These are phyloP conservation scores for Anthopleura xanthogrammica DNA, from an alignment of 92 coral and sea anemone genomes.

Conservation along the genomic window DNA sequence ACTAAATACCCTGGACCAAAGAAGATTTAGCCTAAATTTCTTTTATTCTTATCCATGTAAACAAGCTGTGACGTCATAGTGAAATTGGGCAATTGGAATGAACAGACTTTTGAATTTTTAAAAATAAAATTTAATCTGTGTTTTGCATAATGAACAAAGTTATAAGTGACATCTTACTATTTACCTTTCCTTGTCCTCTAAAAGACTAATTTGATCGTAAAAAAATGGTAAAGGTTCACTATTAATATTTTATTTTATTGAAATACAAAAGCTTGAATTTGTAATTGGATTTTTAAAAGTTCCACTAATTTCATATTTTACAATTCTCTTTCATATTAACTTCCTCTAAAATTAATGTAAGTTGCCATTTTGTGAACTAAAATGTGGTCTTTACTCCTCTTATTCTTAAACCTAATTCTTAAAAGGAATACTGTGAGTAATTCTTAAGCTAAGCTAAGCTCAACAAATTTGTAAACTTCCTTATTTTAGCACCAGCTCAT, in stretches of 20 bases:
- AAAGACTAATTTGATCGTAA: background rate
- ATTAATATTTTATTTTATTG: background rate
- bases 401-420: background rate
- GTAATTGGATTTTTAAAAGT: background rate
- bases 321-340: background rate
- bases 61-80: no score
- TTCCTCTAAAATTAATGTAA: background rate
- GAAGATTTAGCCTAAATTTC: no score
- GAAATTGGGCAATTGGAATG: no score
- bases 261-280: background rate
- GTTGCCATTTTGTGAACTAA: background rate
- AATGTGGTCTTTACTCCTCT: background rate
- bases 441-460: background rate
- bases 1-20: no score
- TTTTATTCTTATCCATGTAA: no score
- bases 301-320: background rate
- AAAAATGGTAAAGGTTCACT: background rate
- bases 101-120: no score
- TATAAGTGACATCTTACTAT: background rate
- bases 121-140: no score
- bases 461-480: conserved; percentile 45
- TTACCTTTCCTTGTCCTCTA: background rate
- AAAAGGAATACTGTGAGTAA: background rate
- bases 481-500: conserved; percentile 88
- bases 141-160: no score